phyloP scores from a whole-genome alignment of 2,888 invertebrate genomes.

The Drosophila merina region DNA sequence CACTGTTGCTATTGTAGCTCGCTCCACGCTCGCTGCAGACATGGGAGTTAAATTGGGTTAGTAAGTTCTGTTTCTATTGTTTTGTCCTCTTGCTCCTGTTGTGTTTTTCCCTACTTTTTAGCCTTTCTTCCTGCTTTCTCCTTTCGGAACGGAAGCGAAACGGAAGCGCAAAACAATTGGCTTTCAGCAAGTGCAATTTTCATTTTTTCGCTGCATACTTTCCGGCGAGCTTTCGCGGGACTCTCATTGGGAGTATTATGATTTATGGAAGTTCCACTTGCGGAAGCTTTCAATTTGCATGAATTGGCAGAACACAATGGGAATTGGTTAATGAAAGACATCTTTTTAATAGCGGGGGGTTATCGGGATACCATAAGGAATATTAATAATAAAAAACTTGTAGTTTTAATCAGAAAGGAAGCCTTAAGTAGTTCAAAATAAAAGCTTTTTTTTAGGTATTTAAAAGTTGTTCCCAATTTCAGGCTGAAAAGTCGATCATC shows the following conservation, averaged over 20 bases:
- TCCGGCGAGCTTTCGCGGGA: conserved; percentile 8
- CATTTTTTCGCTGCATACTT: conserved; percentile 22
- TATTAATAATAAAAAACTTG: not conserved
- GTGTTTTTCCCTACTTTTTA: conserved; percentile 1
- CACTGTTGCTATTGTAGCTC: conserved; percentile 29
- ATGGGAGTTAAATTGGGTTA: conserved; percentile 66
- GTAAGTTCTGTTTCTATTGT: conserved; percentile 59
- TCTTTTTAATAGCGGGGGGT: not conserved
- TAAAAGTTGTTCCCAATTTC: no score
- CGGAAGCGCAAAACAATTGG: conserved; percentile 29
- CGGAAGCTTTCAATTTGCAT: conserved; percentile 39
- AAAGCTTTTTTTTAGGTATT: no score
- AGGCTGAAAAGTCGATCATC: no score
- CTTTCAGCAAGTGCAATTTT: conserved; percentile 42
- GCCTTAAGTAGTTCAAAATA: no score
- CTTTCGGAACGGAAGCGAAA: conserved; percentile 10
- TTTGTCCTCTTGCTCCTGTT: conserved; percentile 30
- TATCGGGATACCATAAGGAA: not conserved
- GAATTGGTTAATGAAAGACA: not conserved
- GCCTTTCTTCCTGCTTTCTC: conserved; percentile 1
- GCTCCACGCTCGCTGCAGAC: conserved; percentile 27
- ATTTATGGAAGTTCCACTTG: conserved; percentile 23
- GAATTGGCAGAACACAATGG: conserved; percentile 12
- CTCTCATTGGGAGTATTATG: conserved; percentile 19
- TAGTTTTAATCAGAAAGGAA: not conserved